phyloP scores from a whole-genome alignment of 2,113 vertebrate species.

The Origma solitaria region DNA sequence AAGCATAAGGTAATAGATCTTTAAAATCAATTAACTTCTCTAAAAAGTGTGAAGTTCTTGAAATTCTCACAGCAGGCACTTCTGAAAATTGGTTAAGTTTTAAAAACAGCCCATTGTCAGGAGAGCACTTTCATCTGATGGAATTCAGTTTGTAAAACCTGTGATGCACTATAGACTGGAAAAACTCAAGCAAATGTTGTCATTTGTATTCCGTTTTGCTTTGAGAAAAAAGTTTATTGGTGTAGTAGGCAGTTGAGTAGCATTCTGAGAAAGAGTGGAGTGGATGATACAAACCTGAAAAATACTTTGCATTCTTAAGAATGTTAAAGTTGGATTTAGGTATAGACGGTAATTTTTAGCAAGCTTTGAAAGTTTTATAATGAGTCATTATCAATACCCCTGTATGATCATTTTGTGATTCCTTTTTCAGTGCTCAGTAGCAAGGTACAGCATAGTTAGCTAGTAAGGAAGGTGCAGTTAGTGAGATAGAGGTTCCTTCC shows the following conservation, averaged over 20 bases:
- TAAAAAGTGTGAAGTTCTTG: neutral
- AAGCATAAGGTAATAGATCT: conserved; percentile 86
- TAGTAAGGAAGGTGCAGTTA: neutral
- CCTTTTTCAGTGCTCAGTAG: neutral
- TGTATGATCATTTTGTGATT: neutral
- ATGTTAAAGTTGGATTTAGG: neutral
- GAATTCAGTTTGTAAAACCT: neutral
- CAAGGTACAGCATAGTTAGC: neutral
- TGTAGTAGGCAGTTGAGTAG: neutral
- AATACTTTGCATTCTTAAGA: neutral
- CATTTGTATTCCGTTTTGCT: neutral
- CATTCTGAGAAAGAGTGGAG: neutral
- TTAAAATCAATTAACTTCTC: neutral
- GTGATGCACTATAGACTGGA: neutral
- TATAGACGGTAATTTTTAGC: rapidly evolving
- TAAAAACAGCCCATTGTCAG: neutral
- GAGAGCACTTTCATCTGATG: neutral
- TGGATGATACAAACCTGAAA: neutral
- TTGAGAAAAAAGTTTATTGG: neutral
- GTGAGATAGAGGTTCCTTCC: neutral
- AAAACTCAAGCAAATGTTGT: neutral
- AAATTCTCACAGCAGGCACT: neutral
- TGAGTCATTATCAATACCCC: neutral
- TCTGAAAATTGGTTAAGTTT: neutral
- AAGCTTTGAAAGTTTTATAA: neutral